Evolutionary conservation across 2,797 vertebrate species (phyloP), one percentile per base, ranked within the genome.

Genomic region (Paedocypris micromegethes): DNA sequence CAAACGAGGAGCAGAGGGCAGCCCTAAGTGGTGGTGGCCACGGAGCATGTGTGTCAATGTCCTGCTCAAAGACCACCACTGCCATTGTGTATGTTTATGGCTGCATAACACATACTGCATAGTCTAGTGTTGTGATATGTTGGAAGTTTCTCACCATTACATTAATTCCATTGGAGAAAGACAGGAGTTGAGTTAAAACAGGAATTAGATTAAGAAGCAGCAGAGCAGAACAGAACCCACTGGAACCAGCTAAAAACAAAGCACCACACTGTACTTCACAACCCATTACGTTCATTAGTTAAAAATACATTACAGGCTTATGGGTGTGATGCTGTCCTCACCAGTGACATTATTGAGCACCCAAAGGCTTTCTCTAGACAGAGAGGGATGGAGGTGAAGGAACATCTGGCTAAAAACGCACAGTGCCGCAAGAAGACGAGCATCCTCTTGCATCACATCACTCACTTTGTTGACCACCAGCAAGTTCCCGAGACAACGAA

Each of bases 301-400:
- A 8, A 9, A 63, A 49, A 6, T 51, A 40, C 23, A 51, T 1
- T 56, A 23, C 4, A 3, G 39, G 23, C n/a, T 52, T 58, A 9
- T 43, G 23, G 23, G 23, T 23, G 23, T 54, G 4, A 3, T 46
- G 47, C 7, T 41, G 7, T 3, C 3, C 53, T 57, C 75, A 96
- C 96, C 94, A 6, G 96, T 98, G 72, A 99, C 91, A 83, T 98
- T 99, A 83, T 96, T 96, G 69, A 99, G 90, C 59, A 93, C 90
- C 95, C 96, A 99, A 46, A 92, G 83, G 3, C 90, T 83, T 79
- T 99, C 95, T 67, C 89, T 90, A 5, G 87, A 72, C 3, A 99
- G 76, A 66, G 90, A 89, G 0, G 89, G 89, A 60, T 89, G 89
- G 41, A 81, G 83, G 66, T 87, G 87, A 54, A 92, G 75, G 81